phyloP scores from a whole-genome alignment of 2,113 vertebrate species.

The Marmota flaviventris region DNA sequence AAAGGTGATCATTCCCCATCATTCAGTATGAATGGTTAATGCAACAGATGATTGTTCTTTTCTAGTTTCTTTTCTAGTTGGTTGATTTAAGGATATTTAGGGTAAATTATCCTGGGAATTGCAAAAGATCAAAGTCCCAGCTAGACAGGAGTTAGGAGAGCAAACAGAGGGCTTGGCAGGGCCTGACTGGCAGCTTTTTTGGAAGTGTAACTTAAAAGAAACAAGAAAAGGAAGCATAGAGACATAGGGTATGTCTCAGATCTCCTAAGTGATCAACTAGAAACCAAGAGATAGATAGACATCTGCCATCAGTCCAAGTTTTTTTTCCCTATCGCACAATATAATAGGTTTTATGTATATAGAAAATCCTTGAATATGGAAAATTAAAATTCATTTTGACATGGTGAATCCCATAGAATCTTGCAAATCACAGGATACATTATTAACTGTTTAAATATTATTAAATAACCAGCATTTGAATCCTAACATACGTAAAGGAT shows the following conservation, averaged over 20 bases:
- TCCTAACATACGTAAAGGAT: background rate
- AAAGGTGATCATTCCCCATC: background rate
- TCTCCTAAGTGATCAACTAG: background rate
- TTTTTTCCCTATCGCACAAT: background rate
- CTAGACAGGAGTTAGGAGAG: background rate
- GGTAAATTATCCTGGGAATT: background rate
- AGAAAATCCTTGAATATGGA: background rate
- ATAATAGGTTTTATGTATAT: background rate
- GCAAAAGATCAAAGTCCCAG: background rate
- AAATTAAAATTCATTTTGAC: background rate
- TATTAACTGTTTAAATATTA: background rate
- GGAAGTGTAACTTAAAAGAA: background rate
- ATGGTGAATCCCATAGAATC: background rate
- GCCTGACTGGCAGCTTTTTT: background rate
- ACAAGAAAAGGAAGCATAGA: background rate
- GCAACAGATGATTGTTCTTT: background rate
- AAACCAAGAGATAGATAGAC: background rate
- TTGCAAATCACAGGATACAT: background rate
- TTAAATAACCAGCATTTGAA: constrained; percentile 1
- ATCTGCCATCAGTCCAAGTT: background rate
- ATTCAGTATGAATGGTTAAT: background rate
- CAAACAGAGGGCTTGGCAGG: background rate
- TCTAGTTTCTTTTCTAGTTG: background rate
- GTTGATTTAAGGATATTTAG: background rate
- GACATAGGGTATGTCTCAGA: background rate